These are phyloP conservation scores for Drosophila arawakana DNA, from an alignment of 1,140 invertebrate genomes.

Conservation along the genomic window DNA sequence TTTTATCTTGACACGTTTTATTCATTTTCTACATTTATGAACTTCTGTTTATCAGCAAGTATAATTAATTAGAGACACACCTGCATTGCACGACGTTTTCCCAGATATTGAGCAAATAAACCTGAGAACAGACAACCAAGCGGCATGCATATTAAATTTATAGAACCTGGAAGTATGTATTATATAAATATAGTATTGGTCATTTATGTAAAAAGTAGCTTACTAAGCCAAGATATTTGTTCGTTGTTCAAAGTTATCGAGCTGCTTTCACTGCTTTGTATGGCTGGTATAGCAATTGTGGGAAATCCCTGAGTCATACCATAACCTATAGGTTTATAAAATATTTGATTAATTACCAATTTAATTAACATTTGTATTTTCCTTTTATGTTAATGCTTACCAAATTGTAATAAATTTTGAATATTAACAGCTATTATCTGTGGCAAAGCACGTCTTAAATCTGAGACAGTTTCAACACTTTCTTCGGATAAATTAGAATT, in stretches of 20 bases:
- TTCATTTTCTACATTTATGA: no score
- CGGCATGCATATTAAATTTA: constrained; percentile 90
- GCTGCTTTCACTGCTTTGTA: constrained; percentile 84
- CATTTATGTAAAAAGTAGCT: not conserved
- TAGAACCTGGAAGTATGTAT: constrained; percentile 86
- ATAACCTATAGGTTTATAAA: constrained; percentile 84
- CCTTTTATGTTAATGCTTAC: constrained; percentile 2
- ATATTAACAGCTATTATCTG: constrained; percentile 20
- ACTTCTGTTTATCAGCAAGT: not conserved
- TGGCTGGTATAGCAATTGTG: constrained; percentile 89
- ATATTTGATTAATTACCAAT: no score
- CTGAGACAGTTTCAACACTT: not conserved
- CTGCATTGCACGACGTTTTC: constrained; percentile 89
- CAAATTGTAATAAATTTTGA: constrained; percentile 23
- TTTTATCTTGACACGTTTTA: no score
- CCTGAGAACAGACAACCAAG: constrained; percentile 90
- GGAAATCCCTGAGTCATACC: constrained; percentile 90
- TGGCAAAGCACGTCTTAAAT: constrained; percentile 11
- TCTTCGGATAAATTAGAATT: not conserved
- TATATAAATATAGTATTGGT: not conserved
- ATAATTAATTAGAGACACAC: constrained; percentile 68
- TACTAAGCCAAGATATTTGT: constrained; percentile 32
- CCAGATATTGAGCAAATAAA: constrained; percentile 87
- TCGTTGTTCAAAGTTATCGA: constrained; percentile 11
- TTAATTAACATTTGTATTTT: no score